These are phyloP conservation scores for Drosophila subquinaria DNA, from an alignment of 2,888 invertebrate species.

Conservation along the genomic window DNA sequence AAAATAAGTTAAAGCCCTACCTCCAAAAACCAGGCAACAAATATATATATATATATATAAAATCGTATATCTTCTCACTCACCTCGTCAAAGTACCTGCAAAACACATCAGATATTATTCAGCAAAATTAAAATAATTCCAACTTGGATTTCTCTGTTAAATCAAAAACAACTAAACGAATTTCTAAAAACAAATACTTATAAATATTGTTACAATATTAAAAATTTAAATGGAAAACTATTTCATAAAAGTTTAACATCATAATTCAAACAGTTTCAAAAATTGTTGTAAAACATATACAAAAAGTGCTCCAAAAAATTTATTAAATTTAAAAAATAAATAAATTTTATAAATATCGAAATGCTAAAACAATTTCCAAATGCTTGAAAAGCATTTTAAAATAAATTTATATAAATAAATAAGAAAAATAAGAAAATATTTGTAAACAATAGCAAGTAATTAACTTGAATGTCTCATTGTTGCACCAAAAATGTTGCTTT, in stretches of 20 bases:
- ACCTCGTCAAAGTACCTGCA: slow-evolving; percentile 80
- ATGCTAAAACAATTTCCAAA: slow-evolving; percentile 8
- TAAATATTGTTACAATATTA: slow-evolving; percentile 2
- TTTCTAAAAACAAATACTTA: slow-evolving; percentile 18
- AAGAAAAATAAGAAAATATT: not conserved
- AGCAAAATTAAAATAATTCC: slow-evolving; percentile 11
- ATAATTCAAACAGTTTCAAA: slow-evolving; percentile 18
- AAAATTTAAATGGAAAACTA: slow-evolving; percentile 7
- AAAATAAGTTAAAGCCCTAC: slow-evolving; percentile 43
- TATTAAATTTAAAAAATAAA: slow-evolving; percentile 1
- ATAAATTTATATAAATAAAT: not conserved
- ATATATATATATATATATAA: slow-evolving; percentile 28
- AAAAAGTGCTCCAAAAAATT: slow-evolving; percentile 9
- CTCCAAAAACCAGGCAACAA: slow-evolving; percentile 33
- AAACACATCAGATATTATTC: slow-evolving; percentile 25
- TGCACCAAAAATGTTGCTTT: slow-evolving; percentile 59
- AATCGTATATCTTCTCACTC: slow-evolving; percentile 54
- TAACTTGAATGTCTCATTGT: slow-evolving; percentile 32
- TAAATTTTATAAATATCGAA: not conserved
- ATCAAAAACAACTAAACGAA: slow-evolving; percentile 22
- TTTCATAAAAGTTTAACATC: not conserved
- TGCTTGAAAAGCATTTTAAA: slow-evolving; percentile 24
- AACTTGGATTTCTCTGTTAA: slow-evolving; percentile 15
- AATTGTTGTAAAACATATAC: slow-evolving; percentile 10
- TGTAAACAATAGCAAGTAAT: not conserved